Percentiles rank a stretch among this genome's conserved stretches.
phyloP scores from a whole-genome alignment of 64 coral and sea anemone species.

The Actinia equina region DNA sequence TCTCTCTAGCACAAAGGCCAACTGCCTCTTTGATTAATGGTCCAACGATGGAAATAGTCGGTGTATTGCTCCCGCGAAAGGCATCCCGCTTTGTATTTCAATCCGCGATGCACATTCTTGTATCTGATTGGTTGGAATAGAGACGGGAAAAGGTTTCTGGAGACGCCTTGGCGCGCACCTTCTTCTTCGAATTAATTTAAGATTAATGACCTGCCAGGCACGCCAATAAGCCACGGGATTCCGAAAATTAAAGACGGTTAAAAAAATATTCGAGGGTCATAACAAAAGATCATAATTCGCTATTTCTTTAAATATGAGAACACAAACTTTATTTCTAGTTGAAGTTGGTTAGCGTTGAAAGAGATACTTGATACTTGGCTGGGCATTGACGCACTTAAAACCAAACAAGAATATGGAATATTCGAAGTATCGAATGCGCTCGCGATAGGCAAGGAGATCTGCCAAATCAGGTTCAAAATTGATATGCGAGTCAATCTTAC shows the following conservation, averaged over 20 bases:
- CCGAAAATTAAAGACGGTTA: background rate
- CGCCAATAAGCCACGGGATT: background rate
- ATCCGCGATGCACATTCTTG: background rate
- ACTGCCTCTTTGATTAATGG: slow-evolving; percentile 16
- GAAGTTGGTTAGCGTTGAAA: background rate
- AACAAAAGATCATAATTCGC: background rate
- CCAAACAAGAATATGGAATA: background rate
- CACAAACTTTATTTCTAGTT: background rate
- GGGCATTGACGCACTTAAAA: background rate
- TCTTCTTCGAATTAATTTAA: background rate
- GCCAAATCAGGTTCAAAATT: background rate
- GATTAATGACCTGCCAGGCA: slow-evolving; percentile 40
- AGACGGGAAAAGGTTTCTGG: background rate
- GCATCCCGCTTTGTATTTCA: slow-evolving; percentile 13
- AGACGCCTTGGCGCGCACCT: slow-evolving; percentile 26
- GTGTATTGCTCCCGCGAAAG: background rate
- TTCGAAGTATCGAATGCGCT: background rate
- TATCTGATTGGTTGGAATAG: slow-evolving; percentile 8
- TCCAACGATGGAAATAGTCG: slow-evolving; percentile 16
- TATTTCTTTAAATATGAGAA: background rate
- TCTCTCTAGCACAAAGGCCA: slow-evolving; percentile 3
- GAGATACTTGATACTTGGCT: background rate
- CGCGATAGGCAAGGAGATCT: background rate
- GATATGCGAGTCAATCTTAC: background rate
- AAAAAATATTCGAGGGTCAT: background rate